A percentile compares a stretch with the other conserved stretches of the same genome.
These are phyloP conservation scores for Phasia obesa DNA, from an alignment of 2,888 invertebrate species.

Conservation along the genomic window DNA sequence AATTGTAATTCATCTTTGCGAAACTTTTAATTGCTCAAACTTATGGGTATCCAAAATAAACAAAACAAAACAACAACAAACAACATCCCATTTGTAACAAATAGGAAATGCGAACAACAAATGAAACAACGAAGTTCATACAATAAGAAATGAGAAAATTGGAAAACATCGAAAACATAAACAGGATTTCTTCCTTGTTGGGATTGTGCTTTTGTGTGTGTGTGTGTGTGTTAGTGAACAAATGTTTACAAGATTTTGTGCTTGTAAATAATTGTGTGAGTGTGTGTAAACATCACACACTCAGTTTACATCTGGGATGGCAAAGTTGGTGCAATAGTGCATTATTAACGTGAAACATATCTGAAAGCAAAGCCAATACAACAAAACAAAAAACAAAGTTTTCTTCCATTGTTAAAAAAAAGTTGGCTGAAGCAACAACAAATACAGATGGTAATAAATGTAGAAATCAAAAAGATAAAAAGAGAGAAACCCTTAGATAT, in stretches of 20 bases:
- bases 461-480: no score
- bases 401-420: no score
- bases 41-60: not conserved
- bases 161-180: not conserved
- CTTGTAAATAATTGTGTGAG: not conserved
- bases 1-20: no score
- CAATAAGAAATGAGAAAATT: conserved; percentile 5
- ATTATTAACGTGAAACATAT: no score
- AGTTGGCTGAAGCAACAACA: no score
- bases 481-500: no score
- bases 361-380: no score
- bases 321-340: no score
- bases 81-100: conserved; percentile 32
- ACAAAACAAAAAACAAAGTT: no score
- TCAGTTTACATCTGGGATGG: not conserved
- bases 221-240: not conserved
- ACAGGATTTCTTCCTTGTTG: not conserved
- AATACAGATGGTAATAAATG: no score
- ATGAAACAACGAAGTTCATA: conserved; percentile 8
- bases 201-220: not conserved
- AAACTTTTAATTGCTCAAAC: not conserved
- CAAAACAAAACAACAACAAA: conserved; percentile 16
- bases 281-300: not conserved
- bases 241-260: not conserved
- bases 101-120: conserved; percentile 35